Evolutionary conservation across 1,140 invertebrate species (phyloP).

Genomic region (roundworm (Caenorhabditis elegans)): WBcel235 BX284602.5:11012001-11012500

Average conservation of each 20-base stretch:
- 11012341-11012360: no score
- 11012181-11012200: slow-evolving; percentile 10
- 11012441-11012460: slow-evolving; percentile 26
- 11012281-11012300: no score
- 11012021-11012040: neutral
- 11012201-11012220: neutral
- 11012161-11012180: slow-evolving; percentile 19
- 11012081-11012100: no score
- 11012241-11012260: neutral
- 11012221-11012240: slow-evolving; percentile 23
- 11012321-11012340: no score
- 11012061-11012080: slow-evolving; percentile 12
- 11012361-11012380: no score
- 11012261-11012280: neutral
- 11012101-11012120: slow-evolving; percentile 26
- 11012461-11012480: slow-evolving; percentile 22
- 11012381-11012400: neutral
- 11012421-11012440: neutral
- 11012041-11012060: neutral
- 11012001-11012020: neutral
- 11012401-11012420: neutral
- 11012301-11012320: no score
- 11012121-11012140: neutral
- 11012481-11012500: neutral
- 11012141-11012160: neutral